Base-by-base conservation (phyloP, 2,888 invertebrate genomes). In the Clepsis dumicolana region DNA sequence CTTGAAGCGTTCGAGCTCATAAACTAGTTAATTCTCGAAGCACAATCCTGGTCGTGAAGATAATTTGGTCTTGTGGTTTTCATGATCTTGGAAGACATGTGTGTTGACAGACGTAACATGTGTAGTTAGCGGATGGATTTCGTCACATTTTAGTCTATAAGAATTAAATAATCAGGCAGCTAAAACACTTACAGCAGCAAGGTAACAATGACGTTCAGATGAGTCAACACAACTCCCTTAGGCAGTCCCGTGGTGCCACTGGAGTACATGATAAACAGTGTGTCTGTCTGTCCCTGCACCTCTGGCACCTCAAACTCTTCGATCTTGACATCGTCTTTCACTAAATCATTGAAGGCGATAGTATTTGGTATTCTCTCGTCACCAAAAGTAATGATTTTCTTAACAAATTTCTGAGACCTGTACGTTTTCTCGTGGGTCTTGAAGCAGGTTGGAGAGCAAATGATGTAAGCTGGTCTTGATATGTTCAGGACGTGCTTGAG, bases 221-320 rank as follows among this genome's bases (percentile, higher is more conserved):
- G 78, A 2, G 77, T 74, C 32, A 79, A 52, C 76, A 76, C 75
- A 4, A 79, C 77, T 10, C 78, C 80, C 63, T 80, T 80, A 1
- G 79, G 78, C 16, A 80, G 14, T 0, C 80, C 80, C 2, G 80
- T 79, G 0, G 80, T 80, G 4, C 80, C 80, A 2, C 79, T 79
- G 0, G 80, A 80, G 44, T 78, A 80, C 5, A 79, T 35, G 8
- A 80, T 71, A 0, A 76, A 66, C 0, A 73, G 62, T 5, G 75
- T 72, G 38, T 78, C 79, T 0, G 21, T 67, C 41, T 79, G 75
- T 8, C 79, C 79, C 4, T 67, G 27, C 0, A 79, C 78, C 16
- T 74, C 73, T 1, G 64, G 59, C 5, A 63, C 67, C 60, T 64
- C 57, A 32, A 80, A 79, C 4, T 73, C 67, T 21, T 71, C 64